Evolutionary conservation across 2,113 vertebrate species (phyloP), one percentile per base, ranked within the genome.

Genomic region (Benthochromis sp.): DNA sequence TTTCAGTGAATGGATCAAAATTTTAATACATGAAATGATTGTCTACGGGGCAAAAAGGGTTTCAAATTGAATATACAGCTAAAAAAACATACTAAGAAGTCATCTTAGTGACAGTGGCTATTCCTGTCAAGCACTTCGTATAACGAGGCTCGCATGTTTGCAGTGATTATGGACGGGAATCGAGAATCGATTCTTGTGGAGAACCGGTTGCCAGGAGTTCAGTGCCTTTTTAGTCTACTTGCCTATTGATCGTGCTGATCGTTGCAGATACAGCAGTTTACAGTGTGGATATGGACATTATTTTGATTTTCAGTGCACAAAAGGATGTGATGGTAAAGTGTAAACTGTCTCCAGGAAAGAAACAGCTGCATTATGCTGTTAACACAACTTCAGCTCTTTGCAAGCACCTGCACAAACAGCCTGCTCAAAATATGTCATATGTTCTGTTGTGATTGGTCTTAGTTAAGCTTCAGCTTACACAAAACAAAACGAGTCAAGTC

Each of bases 301-400:
- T 63, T 63, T 36, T 3, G 31, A 63, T 63, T 19, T 19, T 63
- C 7, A 63, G 59, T 0, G 16, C 59, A 63, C 59, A 63, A 0
- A 63, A 19, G 2, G 29, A 19, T 19, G 59, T 63, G 9, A 36
- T 36, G 59, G 17, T 63, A 1, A 63, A 7, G 2, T 63, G 31
- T 36, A 63, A n/a, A 63, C 31, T 36, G 31, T 19, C 9, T 63
- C 9, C 31, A 63, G 59, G 59, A 3, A 36, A 63, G 17, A 63
- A 36, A 1, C 59, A 7, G 59, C 59, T 63, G 59, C 59, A 63
- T 63, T n/a, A 63, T 36, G 17, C 31, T 36, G 59, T 63, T 36
- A 63, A 19, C 57, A 19, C 57, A 61, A 34, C 59, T 61, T 34
- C 13, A 27, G 14, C 57, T 59, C 27, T 59, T 31, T 59, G 27